Percentiles rank a stretch among this genome's conserved stretches.
phyloP scores from a whole-genome alignment of 2,888 invertebrate genomes.

The Capitulum mitella region DNA sequence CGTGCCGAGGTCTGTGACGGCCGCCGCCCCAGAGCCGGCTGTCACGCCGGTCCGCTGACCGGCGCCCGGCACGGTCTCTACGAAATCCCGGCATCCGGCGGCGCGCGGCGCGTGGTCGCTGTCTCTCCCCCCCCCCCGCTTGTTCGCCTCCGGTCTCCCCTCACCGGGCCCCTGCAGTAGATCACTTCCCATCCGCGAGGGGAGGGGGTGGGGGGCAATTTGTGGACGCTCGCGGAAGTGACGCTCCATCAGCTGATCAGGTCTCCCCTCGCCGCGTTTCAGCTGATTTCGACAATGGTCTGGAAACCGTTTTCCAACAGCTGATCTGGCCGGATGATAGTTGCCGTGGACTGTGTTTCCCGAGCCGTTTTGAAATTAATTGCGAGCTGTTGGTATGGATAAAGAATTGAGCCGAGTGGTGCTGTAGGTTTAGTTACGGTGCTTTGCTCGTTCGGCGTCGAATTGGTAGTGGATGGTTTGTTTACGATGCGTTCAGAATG shows the following conservation, averaged over 20 bases:
- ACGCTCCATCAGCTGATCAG: background rate
- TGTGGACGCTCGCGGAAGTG: background rate
- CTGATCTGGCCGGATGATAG: background rate
- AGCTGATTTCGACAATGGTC: background rate
- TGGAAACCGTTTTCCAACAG: background rate
- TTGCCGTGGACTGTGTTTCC: background rate
- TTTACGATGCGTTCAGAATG: background rate
- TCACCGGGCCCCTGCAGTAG: background rate
- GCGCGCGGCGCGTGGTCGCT: no score
- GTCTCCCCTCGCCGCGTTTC: background rate
- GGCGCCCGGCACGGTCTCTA: no score
- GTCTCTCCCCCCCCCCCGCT: no score
- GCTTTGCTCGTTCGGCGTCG: background rate
- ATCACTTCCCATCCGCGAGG: background rate
- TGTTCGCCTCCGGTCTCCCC: no score
- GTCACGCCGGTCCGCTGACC: no score
- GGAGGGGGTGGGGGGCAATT: no score
- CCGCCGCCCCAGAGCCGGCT: background rate
- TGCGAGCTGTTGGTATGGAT: background rate
- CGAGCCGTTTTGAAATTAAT: background rate
- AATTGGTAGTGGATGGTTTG: background rate
- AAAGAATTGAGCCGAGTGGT: background rate
- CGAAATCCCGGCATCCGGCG: no score
- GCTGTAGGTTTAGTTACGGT: background rate
- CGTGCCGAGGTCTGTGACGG: background rate